Evolutionary conservation across 2,797 vertebrate species (phyloP), one percentile per base, ranked within the genome.

Genomic region (Hoplostethus atlanticus): DNA sequence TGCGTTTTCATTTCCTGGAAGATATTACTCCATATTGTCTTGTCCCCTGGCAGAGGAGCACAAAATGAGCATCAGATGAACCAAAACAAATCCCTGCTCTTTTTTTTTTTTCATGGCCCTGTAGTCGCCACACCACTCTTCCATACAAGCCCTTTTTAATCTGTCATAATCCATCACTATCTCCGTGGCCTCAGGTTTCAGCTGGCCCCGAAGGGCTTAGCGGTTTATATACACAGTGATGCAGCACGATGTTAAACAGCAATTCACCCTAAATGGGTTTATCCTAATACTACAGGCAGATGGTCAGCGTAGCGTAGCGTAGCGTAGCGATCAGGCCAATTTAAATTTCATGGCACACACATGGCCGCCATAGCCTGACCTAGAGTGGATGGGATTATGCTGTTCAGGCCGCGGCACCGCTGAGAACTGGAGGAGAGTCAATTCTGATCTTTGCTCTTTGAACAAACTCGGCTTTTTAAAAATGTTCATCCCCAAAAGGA

Each of bases 251-350:
- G 82, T 84, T 78, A 0, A 80, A 65, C 68, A 64, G 64, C 67
- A 76, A 81, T 80, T 85, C 71, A 81, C 54, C 74, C 72, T 83
- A 84, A 87, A 87, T 78, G 77, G 87, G 83, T 92, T 90, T 71
- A 73, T 83, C 3, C 60, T 73, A 71, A 83, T 75, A 6, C n/a
- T 0, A 48, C 79, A 59, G 73, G 69, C 89, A 90, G 90, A 85
- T 83, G 85, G 51, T 46, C 38, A 44, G 31, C 21, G 21, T 25
- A 34, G 36, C 40, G 75, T 25, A 34, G 36, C 40, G 75, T n/a
- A 44, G 31, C 21, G 21, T 25, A 34, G 36, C 40, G 75, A 86
- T 87, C 81, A 0, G 79, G 86, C 87, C 70, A 89, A 90, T 92
- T 75, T 79, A 21, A 3, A 53, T 6, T n/a, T 25, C 0, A 50